Evolutionary conservation across 2,797 vertebrate species (phyloP).

Genomic region (Darevskia nairensis): DNA sequence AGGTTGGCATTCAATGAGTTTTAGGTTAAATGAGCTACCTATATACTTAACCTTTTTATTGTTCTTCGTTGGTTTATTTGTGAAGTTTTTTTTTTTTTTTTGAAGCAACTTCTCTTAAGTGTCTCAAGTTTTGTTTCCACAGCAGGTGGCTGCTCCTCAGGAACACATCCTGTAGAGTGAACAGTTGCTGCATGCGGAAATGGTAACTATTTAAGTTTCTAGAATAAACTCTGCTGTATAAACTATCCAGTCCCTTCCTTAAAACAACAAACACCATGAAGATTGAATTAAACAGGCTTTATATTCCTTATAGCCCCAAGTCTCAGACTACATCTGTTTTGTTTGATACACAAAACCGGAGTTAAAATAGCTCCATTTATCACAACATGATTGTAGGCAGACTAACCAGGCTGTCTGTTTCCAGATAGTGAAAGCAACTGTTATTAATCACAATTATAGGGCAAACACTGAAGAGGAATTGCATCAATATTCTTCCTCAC

Average conservation of each 20-base stretch:
- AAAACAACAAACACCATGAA: constrained; percentile 75
- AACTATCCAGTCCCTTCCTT: constrained; percentile 71
- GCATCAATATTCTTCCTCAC: constrained; percentile 83
- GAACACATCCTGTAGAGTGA: constrained; percentile 41
- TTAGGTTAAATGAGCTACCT: neutral
- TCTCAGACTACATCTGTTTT: constrained; percentile 98
- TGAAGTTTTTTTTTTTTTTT: neutral
- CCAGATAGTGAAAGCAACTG: constrained; percentile 91
- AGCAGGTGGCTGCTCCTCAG: constrained; percentile 30
- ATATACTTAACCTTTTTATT: no score
- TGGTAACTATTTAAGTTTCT: constrained; percentile 53
- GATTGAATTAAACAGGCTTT: constrained; percentile 86
- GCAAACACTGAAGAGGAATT: constrained; percentile 84
- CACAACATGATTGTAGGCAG: constrained; percentile 95
- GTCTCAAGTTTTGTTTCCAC: constrained; percentile 45
- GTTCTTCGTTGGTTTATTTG: no score
- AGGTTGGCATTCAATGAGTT: neutral
- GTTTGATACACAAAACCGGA: constrained; percentile 92
- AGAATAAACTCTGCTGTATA: constrained; percentile 58
- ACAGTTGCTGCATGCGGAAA: constrained; percentile 37
- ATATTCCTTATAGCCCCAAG: constrained; percentile 88
- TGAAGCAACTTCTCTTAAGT: constrained; percentile 20
- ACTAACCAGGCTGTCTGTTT: constrained; percentile 95
- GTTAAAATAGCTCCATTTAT: constrained; percentile 96
- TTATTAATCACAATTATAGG: constrained; percentile 99